Percentiles rank a stretch among this genome's conserved stretches.
phyloP scores from a whole-genome alignment of 2,113 vertebrate species.

The Gnathonemus echidnorhynchus region DNA sequence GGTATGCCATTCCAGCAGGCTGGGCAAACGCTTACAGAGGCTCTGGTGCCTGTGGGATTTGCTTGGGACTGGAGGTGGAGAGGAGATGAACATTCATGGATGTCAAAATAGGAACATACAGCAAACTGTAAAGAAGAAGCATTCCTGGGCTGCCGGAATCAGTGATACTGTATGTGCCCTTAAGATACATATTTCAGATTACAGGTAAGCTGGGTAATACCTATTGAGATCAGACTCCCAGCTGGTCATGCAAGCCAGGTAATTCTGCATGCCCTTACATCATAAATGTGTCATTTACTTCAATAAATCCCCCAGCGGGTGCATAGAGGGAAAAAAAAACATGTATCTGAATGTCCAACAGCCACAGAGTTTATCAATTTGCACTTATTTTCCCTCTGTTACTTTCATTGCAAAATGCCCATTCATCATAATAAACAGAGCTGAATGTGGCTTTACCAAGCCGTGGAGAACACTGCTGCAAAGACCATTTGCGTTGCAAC shows the following conservation, averaged over 20 bases:
- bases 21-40: neutral
- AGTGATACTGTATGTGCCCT: neutral
- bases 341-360: slow-evolving; percentile 42
- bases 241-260: neutral
- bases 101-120: neutral
- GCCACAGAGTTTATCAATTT: slow-evolving; percentile 47
- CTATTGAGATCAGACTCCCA: neutral
- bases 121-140: neutral
- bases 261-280: neutral
- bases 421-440: slow-evolving; percentile 66
- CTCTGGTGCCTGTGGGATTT: neutral
- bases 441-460: slow-evolving; percentile 63
- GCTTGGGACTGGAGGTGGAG: neutral
- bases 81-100: neutral
- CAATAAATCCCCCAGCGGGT: slow-evolving; percentile 31
- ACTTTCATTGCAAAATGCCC: slow-evolving; percentile 54
- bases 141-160: neutral
- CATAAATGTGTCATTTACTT: slow-evolving; percentile 19
- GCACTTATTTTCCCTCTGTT: slow-evolving; percentile 43
- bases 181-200: neutral
- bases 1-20: neutral
- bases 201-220: neutral
- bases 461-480: slow-evolving; percentile 31
- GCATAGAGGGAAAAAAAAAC: neutral
- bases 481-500: slow-evolving; percentile 33